Percentiles rank a stretch among this genome's conserved stretches.
Conservation (phyloP, 2,113 vertebrate species). For the Crypturellus undulatus region DNA sequence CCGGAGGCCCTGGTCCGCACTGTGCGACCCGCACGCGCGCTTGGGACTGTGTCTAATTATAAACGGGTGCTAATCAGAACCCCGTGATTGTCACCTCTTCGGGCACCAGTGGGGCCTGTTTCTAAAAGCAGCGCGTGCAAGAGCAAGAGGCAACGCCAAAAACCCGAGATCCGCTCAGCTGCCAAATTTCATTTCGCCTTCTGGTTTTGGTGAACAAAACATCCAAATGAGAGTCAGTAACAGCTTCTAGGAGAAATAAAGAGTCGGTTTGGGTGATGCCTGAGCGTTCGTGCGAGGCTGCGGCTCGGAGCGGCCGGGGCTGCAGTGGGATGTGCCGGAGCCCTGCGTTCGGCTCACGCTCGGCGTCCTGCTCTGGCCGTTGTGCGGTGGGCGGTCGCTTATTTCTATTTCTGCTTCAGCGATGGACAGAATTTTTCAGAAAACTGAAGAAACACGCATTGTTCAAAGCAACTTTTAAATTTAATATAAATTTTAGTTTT, state of each 20-base stretch:
- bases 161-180: not conserved
- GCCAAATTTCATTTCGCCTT: not conserved
- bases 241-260: not conserved
- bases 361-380: not conserved
- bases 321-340: rapidly evolving
- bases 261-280: not conserved
- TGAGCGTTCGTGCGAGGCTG: not conserved
- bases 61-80: not conserved
- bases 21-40: too few species aligned
- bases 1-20: too few species aligned
- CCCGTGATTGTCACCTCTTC: not conserved
- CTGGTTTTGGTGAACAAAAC: not conserved
- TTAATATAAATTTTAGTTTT: not conserved
- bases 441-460: rapidly evolving
- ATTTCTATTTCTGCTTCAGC: not conserved
- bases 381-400: not conserved
- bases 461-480: not conserved
- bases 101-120: not conserved
- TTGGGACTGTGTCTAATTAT: not conserved
- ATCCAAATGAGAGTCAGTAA: not conserved
- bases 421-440: not conserved
- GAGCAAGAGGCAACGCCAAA: not conserved
- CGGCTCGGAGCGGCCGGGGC: rapidly evolving
- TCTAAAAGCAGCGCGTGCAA: not conserved
- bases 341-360: not conserved